A percentile compares a stretch with the other conserved stretches of the same genome.
Conservation (phyloP, 1,140 invertebrate genomes). For the Euglossa dilemma region DNA sequence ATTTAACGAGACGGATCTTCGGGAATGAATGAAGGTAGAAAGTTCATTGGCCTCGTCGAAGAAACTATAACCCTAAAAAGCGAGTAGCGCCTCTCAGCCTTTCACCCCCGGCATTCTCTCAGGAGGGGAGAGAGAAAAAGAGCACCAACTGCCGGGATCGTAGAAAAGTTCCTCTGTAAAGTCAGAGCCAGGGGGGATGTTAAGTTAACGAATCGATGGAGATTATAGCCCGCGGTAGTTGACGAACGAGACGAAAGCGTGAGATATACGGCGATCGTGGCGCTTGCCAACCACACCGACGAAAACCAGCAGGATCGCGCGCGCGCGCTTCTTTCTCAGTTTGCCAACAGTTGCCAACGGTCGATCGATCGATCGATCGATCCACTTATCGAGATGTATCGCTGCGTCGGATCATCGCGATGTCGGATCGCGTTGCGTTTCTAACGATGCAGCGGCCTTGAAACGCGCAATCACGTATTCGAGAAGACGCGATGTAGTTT, state of each 20-base stretch:
- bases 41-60: background rate
- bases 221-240: background rate
- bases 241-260: background rate
- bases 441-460: constrained; percentile 16
- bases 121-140: background rate
- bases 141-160: background rate
- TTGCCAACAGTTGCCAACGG: background rate
- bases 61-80: background rate
- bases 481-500: background rate
- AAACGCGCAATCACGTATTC: constrained; percentile 25
- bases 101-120: background rate
- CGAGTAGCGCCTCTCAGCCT: background rate
- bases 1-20: background rate
- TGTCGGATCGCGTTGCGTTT: background rate
- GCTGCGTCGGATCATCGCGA: background rate
- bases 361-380: too few species aligned
- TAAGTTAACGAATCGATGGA: background rate
- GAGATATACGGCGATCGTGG: background rate
- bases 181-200: background rate
- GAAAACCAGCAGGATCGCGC: background rate
- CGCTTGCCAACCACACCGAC: background rate
- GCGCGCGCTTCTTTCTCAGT: background rate
- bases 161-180: background rate
- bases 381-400: background rate
- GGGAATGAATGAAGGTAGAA: background rate